Percentiles rank a stretch among this genome's conserved stretches.
phyloP scores from a whole-genome alignment of 2,113 vertebrate genomes.

The Cheilinus undulatus region DNA sequence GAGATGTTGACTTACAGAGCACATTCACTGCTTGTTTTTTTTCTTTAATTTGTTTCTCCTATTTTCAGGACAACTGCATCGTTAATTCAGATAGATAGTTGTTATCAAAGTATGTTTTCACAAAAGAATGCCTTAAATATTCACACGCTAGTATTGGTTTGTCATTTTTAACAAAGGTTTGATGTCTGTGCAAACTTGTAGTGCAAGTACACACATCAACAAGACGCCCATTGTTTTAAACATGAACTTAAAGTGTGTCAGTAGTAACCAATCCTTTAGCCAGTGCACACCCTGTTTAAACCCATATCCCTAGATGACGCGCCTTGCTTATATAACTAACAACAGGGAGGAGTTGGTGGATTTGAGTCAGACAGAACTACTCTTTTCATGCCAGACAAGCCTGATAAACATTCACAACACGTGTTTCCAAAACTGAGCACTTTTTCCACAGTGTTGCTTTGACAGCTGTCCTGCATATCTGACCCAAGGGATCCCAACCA shows the following conservation, averaged over 20 bases:
- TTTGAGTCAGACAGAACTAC: slow-evolving; percentile 21
- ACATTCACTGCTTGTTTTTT: too few species aligned
- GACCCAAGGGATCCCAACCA: slow-evolving; percentile 17
- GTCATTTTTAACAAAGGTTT: too few species aligned
- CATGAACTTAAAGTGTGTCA: background rate
- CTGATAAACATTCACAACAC: background rate
- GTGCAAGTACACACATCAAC: background rate
- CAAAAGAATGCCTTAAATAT: too few species aligned
- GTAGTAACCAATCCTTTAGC: slow-evolving; percentile 31
- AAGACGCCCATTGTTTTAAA: background rate
- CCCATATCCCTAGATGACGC: slow-evolving; percentile 40
- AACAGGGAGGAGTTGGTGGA: slow-evolving; percentile 47
- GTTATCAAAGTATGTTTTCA: too few species aligned
- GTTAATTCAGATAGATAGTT: too few species aligned
- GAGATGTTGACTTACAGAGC: too few species aligned
- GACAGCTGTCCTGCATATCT: slow-evolving; percentile 49
- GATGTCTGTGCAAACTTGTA: too few species aligned
- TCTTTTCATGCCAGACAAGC: slow-evolving; percentile 12
- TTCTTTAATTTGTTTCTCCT: too few species aligned
- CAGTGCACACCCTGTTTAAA: slow-evolving; percentile 49
- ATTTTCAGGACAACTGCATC: too few species aligned
- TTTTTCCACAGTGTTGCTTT: slow-evolving; percentile 25
- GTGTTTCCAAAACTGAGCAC: background rate
- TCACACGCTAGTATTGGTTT: too few species aligned
- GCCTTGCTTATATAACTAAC: slow-evolving; percentile 57